These are phyloP conservation scores for Progne subis DNA, from an alignment of 2,113 vertebrate species.

Conservation along the genomic window DNA sequence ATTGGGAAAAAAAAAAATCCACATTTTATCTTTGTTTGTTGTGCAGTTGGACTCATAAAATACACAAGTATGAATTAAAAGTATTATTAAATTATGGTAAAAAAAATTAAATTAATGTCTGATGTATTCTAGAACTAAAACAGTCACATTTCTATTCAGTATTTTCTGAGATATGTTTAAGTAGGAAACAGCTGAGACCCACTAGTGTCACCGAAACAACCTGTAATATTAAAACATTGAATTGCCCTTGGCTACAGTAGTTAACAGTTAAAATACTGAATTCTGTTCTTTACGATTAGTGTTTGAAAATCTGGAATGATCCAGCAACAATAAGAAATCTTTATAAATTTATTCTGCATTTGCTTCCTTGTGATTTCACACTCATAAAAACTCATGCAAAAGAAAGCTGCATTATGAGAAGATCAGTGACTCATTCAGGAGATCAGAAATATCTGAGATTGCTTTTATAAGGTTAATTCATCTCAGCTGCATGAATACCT, in stretches of 20 bases:
- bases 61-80: not conserved
- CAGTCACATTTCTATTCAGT: not conserved
- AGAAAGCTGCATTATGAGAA: not conserved
- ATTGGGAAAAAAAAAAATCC: not conserved
- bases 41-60: not conserved
- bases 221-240: not conserved
- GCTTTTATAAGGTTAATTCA: not conserved
- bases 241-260: not conserved
- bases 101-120: not conserved
- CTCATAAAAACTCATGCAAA: not conserved
- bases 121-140: not conserved
- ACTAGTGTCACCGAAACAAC: not conserved
- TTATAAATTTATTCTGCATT: not conserved
- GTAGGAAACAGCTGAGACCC: not conserved
- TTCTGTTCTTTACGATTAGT: not conserved
- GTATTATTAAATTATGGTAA: not conserved
- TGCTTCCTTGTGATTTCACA: not conserved
- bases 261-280: slow-evolving; percentile 11
- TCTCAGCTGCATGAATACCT: not conserved
- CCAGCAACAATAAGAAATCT: not conserved
- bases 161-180: not conserved
- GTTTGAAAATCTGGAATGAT: not conserved
- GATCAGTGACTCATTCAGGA: not conserved
- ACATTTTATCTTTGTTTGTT: not conserved
- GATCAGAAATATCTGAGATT: not conserved